Conservation (phyloP, 2,888 invertebrate species). For the Lamellibrachia satsuma region DNA sequence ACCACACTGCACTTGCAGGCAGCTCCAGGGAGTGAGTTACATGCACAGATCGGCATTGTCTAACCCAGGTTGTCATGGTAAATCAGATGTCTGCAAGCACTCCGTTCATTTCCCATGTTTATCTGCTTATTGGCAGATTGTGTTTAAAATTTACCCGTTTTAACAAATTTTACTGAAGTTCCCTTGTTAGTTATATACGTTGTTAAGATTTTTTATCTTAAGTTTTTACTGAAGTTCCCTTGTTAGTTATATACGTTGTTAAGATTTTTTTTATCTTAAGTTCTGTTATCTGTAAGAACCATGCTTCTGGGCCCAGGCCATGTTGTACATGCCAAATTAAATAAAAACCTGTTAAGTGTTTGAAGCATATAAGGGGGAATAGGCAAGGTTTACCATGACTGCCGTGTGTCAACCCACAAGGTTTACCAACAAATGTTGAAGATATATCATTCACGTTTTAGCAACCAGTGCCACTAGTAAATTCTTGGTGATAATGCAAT, state of each 20-base stretch:
- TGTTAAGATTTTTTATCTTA: not conserved
- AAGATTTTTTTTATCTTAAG: not conserved
- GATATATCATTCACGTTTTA: not conserved
- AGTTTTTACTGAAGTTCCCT: not conserved
- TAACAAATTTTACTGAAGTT: not conserved
- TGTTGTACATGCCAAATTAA: no score
- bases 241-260: not conserved
- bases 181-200: not conserved
- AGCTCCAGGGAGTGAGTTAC: not conserved
- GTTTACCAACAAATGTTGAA: not conserved
- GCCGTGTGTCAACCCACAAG: not conserved
- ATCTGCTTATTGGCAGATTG: not conserved
- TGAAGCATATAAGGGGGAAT: not conserved
- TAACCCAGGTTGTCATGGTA: not conserved
- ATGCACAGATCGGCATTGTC: conserved; percentile 17
- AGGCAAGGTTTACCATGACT: not conserved
- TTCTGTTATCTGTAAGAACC: not conserved
- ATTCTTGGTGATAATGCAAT: not conserved
- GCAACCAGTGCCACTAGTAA: not conserved
- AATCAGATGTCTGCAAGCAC: not conserved
- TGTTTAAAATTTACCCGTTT: not conserved
- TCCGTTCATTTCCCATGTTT: not conserved
- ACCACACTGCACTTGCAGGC: conserved; percentile 11
- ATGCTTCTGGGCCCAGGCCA: not conserved
- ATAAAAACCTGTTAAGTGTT: not conserved